Conservation (phyloP, 2,797 vertebrate species). For the Acanthurus tractus region DNA sequence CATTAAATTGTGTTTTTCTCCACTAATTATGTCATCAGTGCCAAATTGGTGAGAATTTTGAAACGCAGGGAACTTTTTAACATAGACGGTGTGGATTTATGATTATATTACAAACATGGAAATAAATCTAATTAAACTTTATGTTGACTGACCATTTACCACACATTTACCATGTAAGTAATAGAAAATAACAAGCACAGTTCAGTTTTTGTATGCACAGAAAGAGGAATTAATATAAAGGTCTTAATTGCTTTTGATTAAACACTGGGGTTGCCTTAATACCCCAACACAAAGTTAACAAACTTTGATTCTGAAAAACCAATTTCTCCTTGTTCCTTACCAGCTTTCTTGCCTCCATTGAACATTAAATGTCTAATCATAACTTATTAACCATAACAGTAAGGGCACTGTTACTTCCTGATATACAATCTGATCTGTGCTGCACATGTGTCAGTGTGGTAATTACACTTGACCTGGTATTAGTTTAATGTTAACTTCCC, state of each 20-base stretch:
- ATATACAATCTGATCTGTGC: too few relatives aligned
- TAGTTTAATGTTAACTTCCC: too few relatives aligned
- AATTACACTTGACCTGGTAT: too few relatives aligned
- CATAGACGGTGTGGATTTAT: not conserved
- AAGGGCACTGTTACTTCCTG: not conserved
- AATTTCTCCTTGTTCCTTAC: not conserved
- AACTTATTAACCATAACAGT: not conserved
- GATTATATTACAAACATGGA: not conserved
- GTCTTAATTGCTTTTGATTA: not conserved
- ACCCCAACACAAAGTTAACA: not conserved
- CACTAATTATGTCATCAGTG: conserved; percentile 47
- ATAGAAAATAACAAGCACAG: not conserved
- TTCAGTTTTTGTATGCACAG: not conserved
- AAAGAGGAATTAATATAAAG: conserved; percentile 1
- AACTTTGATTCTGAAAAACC: not conserved
- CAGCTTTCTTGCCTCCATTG: not conserved
- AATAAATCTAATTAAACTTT: conserved; percentile 13
- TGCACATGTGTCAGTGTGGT: too few relatives aligned
- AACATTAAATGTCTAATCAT: not conserved
- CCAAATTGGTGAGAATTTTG: conserved; percentile 29
- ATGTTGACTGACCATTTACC: not conserved
- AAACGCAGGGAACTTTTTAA: conserved; percentile 16
- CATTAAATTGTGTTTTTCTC: conserved; percentile 39
- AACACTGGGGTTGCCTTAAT: not conserved
- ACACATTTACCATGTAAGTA: too few relatives aligned